Base-by-base conservation (phyloP, 2,888 invertebrate species). In the Drosophila recens region DNA sequence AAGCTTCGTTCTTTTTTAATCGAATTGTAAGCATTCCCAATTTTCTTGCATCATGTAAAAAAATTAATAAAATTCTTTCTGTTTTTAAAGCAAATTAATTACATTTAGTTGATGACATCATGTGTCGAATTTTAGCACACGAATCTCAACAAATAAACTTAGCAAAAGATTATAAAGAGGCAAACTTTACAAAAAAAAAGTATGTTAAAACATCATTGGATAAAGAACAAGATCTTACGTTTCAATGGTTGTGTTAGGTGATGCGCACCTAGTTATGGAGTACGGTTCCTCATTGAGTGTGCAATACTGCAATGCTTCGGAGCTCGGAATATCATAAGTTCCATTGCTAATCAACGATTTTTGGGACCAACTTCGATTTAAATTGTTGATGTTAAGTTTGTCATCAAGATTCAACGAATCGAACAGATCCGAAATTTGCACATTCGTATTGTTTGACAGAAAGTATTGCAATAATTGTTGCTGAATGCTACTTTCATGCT, bases 381-480 rank as follows among this genome's bases (percentile, higher is more conserved):
- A 72, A 40, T 61, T 57, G 46, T 48, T 75, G 1, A 70, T 45
- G 9, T 40, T 49, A 3, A 61, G 17, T 30, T 72, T 75, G 9
- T 56, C 54, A 38, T 73, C 80, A 38, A 90, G 65, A 58, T 89
- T 93, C 90, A 80, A 93, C 90, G 92, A 90, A 49, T 89, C 93
- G 91, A 90, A 93, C 87, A 85, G 91, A 75, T 94, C 92, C 5
- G 93, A 93, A 71, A 94, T 93, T 83, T 93, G 94, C 82, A 93
- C 94, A 89, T 93, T 93, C 79, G 92, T 94, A 90, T 94, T 94
- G 82, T 94, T 93, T 86, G 94, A 94, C 62, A 95, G 92, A 77
- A 97, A 95, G 87, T 97, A 96, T 84, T 96, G 95, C 63, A 97
- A 92, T 68, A 97, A 93, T 89, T 97, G 96, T 84, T 96, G 95